A percentile compares a stretch with the other conserved stretches of the same genome.
Conservation (phyloP, 2,113 vertebrate species). For the Muntiacus muntjak region DNA sequence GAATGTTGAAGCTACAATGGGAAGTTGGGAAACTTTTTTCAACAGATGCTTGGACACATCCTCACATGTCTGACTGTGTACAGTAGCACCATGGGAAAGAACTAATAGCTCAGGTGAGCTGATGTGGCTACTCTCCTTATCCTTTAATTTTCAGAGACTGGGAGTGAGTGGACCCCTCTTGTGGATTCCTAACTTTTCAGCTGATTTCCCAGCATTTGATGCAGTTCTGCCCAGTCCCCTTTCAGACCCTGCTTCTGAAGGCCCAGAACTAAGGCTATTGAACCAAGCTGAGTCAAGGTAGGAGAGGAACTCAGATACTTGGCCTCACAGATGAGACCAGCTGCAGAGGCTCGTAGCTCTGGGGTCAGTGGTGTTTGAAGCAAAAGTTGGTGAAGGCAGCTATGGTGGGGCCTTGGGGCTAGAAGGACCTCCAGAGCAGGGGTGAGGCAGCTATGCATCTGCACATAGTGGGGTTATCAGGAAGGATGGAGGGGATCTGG, state of each 20-base stretch:
- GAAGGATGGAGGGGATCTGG: background rate
- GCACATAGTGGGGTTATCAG: background rate
- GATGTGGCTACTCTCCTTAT: background rate
- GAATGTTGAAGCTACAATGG: background rate
- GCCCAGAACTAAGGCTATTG: background rate
- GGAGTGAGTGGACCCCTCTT: background rate
- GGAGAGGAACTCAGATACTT: background rate
- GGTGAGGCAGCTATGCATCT: background rate
- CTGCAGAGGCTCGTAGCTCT: background rate
- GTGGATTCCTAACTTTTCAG: background rate
- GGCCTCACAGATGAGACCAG: background rate
- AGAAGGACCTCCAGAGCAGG: background rate
- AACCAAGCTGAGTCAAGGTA: background rate
- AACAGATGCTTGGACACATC: no score
- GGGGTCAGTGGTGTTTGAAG: background rate
- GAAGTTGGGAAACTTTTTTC: background rate
- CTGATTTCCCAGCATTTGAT: background rate
- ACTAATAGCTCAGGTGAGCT: background rate
- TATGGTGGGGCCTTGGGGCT: background rate
- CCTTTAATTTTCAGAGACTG: background rate
- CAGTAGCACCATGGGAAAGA: accelerated
- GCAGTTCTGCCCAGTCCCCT: background rate
- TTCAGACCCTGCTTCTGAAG: background rate
- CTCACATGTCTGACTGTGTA: background rate
- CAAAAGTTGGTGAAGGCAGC: background rate